phyloP scores from a whole-genome alignment of 2,113 vertebrate genomes.

The Piaya cayana region DNA sequence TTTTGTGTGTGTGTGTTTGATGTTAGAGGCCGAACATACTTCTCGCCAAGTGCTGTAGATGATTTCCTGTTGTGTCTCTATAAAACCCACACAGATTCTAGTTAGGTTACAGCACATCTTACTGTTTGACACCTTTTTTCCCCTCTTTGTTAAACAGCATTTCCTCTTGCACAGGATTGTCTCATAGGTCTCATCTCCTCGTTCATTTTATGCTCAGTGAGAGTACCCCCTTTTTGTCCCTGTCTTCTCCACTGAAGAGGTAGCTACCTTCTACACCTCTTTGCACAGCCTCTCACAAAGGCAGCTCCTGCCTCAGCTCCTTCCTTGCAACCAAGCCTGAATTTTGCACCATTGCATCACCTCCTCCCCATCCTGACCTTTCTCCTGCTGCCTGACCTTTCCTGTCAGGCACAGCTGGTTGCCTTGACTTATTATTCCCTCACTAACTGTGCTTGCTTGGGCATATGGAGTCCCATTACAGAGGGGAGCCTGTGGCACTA shows the following conservation, averaged over 20 bases:
- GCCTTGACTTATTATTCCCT: background rate
- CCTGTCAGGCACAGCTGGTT: background rate
- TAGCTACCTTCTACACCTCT: background rate
- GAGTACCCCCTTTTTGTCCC: background rate
- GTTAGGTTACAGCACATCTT: background rate
- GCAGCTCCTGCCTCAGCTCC: background rate
- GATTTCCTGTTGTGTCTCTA: background rate
- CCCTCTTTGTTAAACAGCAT: background rate
- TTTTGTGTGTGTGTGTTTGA: background rate
- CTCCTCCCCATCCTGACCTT: too few species aligned
- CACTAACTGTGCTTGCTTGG: rapidly evolving
- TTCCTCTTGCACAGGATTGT: background rate
- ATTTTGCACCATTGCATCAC: background rate
- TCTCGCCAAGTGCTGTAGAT: background rate
- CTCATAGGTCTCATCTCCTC: background rate
- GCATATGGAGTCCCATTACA: background rate
- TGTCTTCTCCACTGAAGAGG: background rate
- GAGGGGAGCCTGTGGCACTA: rapidly evolving
- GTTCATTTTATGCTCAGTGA: background rate
- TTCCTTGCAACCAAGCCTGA: background rate
- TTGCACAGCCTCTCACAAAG: background rate
- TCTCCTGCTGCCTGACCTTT: background rate
- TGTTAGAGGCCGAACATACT: background rate
- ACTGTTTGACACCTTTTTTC: background rate
- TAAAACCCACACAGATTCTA: background rate